Conservation (phyloP, 2,113 vertebrate species). For the Salminus brasiliensis region DNA sequence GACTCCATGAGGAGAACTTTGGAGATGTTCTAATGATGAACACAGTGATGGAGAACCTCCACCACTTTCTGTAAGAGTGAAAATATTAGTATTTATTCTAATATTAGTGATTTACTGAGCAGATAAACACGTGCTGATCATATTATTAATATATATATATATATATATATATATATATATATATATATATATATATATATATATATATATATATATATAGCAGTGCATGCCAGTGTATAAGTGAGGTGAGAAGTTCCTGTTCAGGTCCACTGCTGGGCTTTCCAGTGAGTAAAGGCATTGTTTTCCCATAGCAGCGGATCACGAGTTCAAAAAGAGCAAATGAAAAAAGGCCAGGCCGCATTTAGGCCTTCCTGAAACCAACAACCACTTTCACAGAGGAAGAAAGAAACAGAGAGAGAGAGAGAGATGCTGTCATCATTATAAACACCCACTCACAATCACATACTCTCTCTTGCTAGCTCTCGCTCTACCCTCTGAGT, state of each 20-base stretch:
- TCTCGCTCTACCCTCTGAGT: background rate
- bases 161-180: no score
- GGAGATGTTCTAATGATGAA: no score
- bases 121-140: no score
- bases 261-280: background rate
- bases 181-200: no score
- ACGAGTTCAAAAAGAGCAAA: slow-evolving; percentile 22
- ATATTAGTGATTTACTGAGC: no score
- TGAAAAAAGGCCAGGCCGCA: slow-evolving; percentile 24
- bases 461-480: background rate
- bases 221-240: no score
- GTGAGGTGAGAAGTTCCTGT: background rate
- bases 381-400: slow-evolving; percentile 13
- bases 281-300: slow-evolving; percentile 19
- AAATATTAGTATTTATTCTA: no score
- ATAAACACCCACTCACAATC: slow-evolving; percentile 9
- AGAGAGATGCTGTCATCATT: background rate
- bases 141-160: no score
- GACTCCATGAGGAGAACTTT: no score
- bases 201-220: no score
- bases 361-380: slow-evolving; percentile 14
- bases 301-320: slow-evolving; percentile 22
- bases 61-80: no score
- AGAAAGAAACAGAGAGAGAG: background rate
- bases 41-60: no score